phyloP scores from a whole-genome alignment of 1,140 invertebrate genomes.

The Pentalonia nigronervosa region DNA sequence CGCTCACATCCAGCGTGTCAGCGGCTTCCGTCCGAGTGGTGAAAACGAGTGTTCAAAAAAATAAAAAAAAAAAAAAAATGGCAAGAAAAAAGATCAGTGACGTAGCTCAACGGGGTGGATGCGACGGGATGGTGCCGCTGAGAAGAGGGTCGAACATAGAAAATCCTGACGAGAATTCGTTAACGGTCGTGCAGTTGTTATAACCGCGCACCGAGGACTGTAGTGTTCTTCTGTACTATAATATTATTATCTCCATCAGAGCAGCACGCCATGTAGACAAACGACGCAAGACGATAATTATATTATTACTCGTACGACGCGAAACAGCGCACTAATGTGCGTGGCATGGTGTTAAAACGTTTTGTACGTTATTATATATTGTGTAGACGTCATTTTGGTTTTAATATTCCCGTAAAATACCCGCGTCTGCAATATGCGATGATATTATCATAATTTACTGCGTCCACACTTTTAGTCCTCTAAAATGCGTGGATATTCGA shows the following conservation, averaged over 20 bases:
- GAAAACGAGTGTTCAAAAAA: slow-evolving; percentile 35
- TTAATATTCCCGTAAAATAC: not conserved
- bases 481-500: not conserved
- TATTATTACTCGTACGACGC: not conserved
- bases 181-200: not conserved
- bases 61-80: too few species aligned
- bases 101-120: not conserved
- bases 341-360: not conserved
- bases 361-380: not conserved
- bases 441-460: too few species aligned
- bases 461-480: not conserved
- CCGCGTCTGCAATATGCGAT: not conserved
- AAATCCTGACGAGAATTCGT: slow-evolving; percentile 53
- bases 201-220: not conserved
- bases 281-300: not conserved
- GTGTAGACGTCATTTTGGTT: not conserved
- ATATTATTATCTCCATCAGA: slow-evolving; percentile 4
- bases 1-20: not conserved
- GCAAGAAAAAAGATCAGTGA: not conserved
- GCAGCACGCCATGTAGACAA: not conserved
- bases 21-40: not conserved
- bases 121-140: too few species aligned
- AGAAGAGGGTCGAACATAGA: not conserved
- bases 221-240: not conserved
- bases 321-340: not conserved